phyloP scores from a whole-genome alignment of 2,113 vertebrate genomes.

The Pterophyllum scalare region DNA sequence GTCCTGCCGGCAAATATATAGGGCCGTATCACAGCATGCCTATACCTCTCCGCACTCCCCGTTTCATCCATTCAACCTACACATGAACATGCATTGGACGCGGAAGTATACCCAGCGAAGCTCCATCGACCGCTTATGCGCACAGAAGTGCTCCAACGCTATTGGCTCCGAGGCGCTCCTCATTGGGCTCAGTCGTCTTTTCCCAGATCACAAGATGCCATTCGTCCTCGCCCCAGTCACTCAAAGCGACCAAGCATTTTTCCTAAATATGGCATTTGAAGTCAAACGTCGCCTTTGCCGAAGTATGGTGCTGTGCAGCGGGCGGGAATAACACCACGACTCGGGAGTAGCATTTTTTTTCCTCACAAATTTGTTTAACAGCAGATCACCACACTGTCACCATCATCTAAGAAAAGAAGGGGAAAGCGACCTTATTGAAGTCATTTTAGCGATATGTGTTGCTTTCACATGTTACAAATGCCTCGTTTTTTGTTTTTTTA shows the following conservation, averaged over 20 bases:
- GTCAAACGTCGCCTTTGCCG: conserved; percentile 54
- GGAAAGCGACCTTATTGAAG: not conserved
- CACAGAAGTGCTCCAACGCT: not conserved
- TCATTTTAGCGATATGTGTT: not conserved
- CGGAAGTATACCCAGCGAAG: conserved; percentile 85
- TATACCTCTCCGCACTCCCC: conserved; percentile 86
- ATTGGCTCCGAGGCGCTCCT: conserved; percentile 76
- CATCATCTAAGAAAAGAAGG: not conserved
- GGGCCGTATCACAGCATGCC: conserved; percentile 85
- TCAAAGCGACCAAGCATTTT: conserved; percentile 58
- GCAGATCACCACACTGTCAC: conserved; percentile 1
- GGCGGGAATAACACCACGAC: conserved; percentile 24
- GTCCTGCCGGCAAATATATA: conserved; percentile 86
- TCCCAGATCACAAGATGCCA: conserved; percentile 40
- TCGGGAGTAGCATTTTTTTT: not conserved
- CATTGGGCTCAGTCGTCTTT: conserved; percentile 21
- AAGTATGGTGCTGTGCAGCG: conserved; percentile 16
- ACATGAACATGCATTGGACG: conserved; percentile 79
- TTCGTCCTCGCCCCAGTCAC: conserved; percentile 69
- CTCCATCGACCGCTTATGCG: conserved; percentile 70
- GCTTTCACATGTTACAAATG: not conserved
- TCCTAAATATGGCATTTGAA: conserved; percentile 71
- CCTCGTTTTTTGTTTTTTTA: not conserved
- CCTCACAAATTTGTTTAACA: conserved; percentile 14
- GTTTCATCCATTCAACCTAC: conserved; percentile 79